Evolutionary conservation across 1,140 invertebrate species (phyloP).

Genomic region (Atta cephalotes): DNA sequence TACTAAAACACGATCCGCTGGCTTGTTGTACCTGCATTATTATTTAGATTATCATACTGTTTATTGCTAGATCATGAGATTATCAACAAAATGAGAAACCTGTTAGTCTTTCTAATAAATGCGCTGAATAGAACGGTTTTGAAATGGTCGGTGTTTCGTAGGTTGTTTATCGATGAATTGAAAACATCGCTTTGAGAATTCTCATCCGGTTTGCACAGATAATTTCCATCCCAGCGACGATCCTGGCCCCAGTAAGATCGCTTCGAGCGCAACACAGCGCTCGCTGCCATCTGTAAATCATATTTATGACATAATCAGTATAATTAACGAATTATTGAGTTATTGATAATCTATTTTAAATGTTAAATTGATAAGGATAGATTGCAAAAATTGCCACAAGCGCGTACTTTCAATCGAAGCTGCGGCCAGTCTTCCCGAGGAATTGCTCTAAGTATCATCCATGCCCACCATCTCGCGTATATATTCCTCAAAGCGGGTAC

Average conservation of each 20-base stretch:
- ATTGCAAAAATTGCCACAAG: neutral
- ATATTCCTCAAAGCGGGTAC: conserved; percentile 88
- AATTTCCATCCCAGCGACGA: conserved; percentile 97
- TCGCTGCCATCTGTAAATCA: conserved; percentile 90
- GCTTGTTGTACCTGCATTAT: conserved; percentile 92
- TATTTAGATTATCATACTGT: conserved; percentile 20
- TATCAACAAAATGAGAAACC: conserved; percentile 67
- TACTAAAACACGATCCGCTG: conserved; percentile 94
- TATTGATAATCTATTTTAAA: neutral
- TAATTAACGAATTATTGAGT: neutral
- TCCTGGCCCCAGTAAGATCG: conserved; percentile 93
- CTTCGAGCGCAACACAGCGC: conserved; percentile 91
- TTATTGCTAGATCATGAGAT: neutral
- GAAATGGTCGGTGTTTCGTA: conserved; percentile 91
- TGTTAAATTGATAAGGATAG: neutral
- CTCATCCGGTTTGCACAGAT: conserved; percentile 92
- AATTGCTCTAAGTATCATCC: conserved; percentile 93
- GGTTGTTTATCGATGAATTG: conserved; percentile 89
- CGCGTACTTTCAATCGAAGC: conserved; percentile 90
- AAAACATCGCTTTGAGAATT: conserved; percentile 92
- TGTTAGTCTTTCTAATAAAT: conserved; percentile 84
- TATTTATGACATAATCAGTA: neutral
- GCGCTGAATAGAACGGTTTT: conserved; percentile 87
- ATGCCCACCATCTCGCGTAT: conserved; percentile 94
- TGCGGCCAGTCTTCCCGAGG: conserved; percentile 95